These are phyloP conservation scores for Congeria kusceri DNA, from an alignment of 2,888 invertebrate species.

Conservation along the genomic window DNA sequence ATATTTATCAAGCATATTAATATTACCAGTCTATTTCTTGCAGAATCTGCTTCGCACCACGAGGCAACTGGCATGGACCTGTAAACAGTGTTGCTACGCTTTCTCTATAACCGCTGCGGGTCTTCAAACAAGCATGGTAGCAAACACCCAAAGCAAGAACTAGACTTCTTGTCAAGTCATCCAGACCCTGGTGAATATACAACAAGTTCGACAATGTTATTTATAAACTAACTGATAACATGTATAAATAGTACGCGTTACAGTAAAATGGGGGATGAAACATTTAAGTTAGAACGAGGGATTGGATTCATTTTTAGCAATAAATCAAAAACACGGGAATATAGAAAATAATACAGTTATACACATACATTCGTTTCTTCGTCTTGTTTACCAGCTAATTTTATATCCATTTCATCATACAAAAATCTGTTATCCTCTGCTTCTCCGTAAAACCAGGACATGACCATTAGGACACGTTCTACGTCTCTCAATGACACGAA, in stretches of 20 bases:
- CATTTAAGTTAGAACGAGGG: too few species aligned
- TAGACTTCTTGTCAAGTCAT: conserved; percentile 39
- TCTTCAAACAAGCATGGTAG: conserved; percentile 69
- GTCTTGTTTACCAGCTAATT: conserved; percentile 11
- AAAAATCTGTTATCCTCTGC: conserved; percentile 25
- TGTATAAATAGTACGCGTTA: too few species aligned
- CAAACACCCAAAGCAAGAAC: conserved; percentile 76
- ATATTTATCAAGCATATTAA: too few species aligned
- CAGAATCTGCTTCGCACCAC: conserved; percentile 54
- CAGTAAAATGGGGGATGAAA: too few species aligned
- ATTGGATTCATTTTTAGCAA: too few species aligned
- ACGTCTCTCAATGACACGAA: conserved; percentile 80
- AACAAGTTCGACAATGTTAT: too few species aligned
- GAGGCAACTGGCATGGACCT: conserved; percentile 47
- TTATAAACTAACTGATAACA: too few species aligned
- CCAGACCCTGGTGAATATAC: neutral
- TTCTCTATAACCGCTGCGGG: conserved; percentile 62
- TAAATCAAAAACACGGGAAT: neutral
- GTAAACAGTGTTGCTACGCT: conserved; percentile 57
- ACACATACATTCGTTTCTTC: conserved; percentile 8
- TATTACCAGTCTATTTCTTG: conserved; percentile 20
- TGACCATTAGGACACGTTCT: conserved; percentile 73
- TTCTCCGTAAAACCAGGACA: conserved; percentile 73
- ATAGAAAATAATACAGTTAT: neutral
- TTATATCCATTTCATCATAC: conserved; percentile 37